A percentile compares a stretch with the other conserved stretches of the same genome.
Conservation (phyloP, 2,113 vertebrate genomes). For the Macquaria australasica region DNA sequence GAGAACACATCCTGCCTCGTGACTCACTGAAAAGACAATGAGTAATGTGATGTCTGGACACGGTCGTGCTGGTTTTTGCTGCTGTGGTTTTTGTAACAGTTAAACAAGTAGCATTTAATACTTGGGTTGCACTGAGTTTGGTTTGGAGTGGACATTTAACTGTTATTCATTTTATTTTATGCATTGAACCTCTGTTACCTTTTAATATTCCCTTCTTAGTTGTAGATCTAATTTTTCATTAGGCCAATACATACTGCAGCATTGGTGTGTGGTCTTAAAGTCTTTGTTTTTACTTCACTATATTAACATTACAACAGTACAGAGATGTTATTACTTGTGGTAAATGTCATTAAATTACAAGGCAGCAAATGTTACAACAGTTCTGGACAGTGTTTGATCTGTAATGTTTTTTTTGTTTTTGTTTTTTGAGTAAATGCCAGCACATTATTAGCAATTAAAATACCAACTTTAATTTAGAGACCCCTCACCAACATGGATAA, state of each 20-base stretch:
- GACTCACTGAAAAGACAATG: conserved; percentile 53
- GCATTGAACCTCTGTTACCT: neutral
- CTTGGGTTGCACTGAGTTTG: conserved; percentile 17
- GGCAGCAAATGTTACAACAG: neutral
- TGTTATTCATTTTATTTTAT: neutral
- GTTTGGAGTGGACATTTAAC: conserved; percentile 12
- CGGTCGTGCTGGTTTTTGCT: conserved; percentile 7
- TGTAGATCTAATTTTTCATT: neutral
- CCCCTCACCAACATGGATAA: neutral
- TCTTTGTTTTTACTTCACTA: neutral
- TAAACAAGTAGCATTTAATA: conserved; percentile 28
- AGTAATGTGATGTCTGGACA: conserved; percentile 48
- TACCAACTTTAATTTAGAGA: conserved; percentile 1
- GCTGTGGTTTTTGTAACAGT: conserved; percentile 38
- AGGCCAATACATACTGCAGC: neutral
- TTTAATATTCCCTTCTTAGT: neutral
- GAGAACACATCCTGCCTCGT: conserved; percentile 64
- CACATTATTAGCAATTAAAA: conserved; percentile 14
- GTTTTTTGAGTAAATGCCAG: neutral
- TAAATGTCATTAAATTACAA: conserved; percentile 21
- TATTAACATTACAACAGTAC: neutral
- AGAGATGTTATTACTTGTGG: conserved; percentile 5
- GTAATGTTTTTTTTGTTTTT: neutral
- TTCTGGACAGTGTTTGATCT: neutral
- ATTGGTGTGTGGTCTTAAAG: conserved; percentile 5